These are phyloP conservation scores for Tinea trinotella DNA, from an alignment of 2,888 invertebrate species.

Conservation along the genomic window DNA sequence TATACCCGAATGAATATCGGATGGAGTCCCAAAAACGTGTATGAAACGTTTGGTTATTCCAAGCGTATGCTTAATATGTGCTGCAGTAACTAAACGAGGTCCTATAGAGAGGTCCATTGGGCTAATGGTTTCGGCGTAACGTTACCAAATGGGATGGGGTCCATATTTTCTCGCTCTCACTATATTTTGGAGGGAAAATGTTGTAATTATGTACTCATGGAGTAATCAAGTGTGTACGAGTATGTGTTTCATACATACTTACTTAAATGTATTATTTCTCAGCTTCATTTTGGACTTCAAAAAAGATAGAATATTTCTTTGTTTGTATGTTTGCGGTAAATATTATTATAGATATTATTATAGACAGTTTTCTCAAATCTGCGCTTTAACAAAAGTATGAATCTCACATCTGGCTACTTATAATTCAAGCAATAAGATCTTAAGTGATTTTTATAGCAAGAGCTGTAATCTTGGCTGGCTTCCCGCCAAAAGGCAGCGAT, in stretches of 20 bases:
- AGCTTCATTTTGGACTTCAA: no score
- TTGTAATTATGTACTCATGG: background rate
- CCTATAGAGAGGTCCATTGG: background rate
- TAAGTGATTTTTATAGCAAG: slow-evolving; percentile 15
- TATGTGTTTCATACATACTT: no score
- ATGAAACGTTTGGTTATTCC: background rate
- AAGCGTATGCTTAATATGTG: background rate
- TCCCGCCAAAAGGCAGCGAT: slow-evolving; percentile 9
- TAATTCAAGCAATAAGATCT: slow-evolving; percentile 12
- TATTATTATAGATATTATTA: no score
- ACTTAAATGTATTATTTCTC: background rate
- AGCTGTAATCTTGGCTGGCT: slow-evolving; percentile 12
- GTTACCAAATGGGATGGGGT: background rate
- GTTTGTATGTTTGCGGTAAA: no score
- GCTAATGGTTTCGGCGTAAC: background rate
- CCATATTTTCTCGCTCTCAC: background rate
- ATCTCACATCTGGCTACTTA: slow-evolving; percentile 8
- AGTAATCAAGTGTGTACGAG: background rate
- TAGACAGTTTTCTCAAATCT: no score
- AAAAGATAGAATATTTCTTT: no score
- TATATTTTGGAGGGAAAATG: background rate
- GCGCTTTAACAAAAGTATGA: background rate
- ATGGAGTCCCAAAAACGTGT: background rate
- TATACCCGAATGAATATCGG: no score
- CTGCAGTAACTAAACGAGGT: background rate